A percentile compares a stretch with the other conserved stretches of the same genome.
Conservation (phyloP, 1,140 invertebrate species). For the Laupala kohalensis region DNA sequence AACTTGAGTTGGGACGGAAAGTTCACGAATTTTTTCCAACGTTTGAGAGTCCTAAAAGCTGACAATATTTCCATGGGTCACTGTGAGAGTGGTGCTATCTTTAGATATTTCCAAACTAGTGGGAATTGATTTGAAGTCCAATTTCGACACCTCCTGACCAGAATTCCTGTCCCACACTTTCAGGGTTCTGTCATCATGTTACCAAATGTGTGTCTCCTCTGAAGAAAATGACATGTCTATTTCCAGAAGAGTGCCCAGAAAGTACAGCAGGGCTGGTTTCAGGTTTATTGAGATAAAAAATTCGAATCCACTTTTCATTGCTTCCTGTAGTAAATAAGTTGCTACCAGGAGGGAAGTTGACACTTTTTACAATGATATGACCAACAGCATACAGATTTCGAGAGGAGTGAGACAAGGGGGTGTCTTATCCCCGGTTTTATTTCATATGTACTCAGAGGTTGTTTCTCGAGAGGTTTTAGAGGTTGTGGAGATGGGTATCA, state of each 20-base stretch:
- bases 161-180: constrained; percentile 69
- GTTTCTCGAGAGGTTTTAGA: too few species aligned
- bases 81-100: constrained; percentile 71
- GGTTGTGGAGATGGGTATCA: too few species aligned
- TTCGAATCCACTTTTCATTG: constrained; percentile 84
- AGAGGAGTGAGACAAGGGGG: too few species aligned
- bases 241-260: constrained; percentile 73
- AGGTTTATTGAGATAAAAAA: constrained; percentile 83
- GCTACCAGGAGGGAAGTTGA: constrained; percentile 77
- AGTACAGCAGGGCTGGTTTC: constrained; percentile 57
- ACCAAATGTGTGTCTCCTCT: constrained; percentile 67
- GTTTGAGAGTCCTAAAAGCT: constrained; percentile 66
- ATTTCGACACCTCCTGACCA: constrained; percentile 64
- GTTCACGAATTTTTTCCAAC: constrained; percentile 72
- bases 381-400: too few species aligned
- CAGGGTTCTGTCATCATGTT: constrained; percentile 83
- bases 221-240: constrained; percentile 75
- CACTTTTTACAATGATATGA: constrained; percentile 93
- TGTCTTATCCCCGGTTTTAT: too few species aligned
- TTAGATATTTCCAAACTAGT: constrained; percentile 81
- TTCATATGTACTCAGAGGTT: too few species aligned
- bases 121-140: constrained; percentile 70
- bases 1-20: constrained; percentile 72
- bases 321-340: constrained; percentile 75
- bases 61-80: constrained; percentile 68